Evolutionary conservation across 92 coral and sea anemone species (phyloP).

Genomic region (Bergia puertoricense): DNA sequence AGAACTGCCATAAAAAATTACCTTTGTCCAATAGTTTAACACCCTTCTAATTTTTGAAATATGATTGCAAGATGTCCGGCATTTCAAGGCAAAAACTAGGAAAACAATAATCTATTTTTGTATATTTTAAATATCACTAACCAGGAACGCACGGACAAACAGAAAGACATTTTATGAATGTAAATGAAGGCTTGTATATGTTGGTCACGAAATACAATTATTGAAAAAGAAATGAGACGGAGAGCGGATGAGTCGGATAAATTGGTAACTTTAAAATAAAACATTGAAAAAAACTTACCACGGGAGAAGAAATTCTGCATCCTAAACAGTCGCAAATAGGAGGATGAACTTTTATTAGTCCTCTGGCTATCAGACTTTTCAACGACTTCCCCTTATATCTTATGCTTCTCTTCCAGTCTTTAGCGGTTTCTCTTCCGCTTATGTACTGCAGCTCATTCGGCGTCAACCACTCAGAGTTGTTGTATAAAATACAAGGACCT

Average conservation of each 20-base stretch:
- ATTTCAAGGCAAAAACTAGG: neutral
- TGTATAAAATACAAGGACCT: conserved; percentile 95
- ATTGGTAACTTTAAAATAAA: neutral
- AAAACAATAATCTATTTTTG: conserved; percentile 7
- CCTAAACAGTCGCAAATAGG: conserved; percentile 99
- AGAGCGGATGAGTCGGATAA: conserved; percentile 4
- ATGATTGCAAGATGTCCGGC: conserved; percentile 3
- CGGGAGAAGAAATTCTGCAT: conserved; percentile 97
- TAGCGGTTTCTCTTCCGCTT: conserved; percentile 98
- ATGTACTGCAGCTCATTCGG: conserved; percentile 98
- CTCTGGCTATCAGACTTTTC: conserved; percentile 95
- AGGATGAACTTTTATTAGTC: conserved; percentile 94
- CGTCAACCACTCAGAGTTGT: conserved; percentile 91
- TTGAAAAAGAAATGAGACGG: neutral
- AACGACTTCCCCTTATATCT: conserved; percentile 96
- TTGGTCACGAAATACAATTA: conserved; percentile 42
- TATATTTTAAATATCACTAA: conserved; percentile 22
- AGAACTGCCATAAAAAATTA: neutral
- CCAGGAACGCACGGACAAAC: neutral
- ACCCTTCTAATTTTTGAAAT: neutral
- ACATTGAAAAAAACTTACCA: conserved; percentile 66
- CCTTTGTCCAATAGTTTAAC: neutral
- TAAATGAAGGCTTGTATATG: conserved; percentile 17
- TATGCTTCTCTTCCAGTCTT: conserved; percentile 99
- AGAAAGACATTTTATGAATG: conserved; percentile 15